Evolutionary conservation across 2,113 vertebrate species (phyloP).

Genomic region (Diadophis punctatus): DNA sequence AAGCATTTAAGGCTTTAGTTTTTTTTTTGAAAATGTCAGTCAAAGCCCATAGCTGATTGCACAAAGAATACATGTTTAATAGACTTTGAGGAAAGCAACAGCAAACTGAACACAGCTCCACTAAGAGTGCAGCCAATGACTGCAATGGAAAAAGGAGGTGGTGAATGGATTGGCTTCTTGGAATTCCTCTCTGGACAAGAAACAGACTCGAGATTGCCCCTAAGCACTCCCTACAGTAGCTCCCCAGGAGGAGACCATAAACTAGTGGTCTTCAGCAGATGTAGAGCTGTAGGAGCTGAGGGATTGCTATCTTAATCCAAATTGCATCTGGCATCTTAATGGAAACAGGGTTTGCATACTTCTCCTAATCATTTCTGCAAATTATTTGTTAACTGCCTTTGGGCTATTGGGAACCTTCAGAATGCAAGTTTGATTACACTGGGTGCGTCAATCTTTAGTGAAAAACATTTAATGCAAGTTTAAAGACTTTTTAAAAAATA

Average conservation of each 20-base stretch:
- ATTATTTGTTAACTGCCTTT: neutral
- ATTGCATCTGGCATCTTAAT: neutral
- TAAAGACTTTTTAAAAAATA: neutral
- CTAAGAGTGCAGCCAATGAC: neutral
- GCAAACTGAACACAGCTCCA: neutral
- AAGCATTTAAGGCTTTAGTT: slow-evolving; percentile 4
- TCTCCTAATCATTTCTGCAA: neutral
- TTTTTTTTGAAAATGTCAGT: neutral
- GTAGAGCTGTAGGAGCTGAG: neutral
- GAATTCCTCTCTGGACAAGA: neutral
- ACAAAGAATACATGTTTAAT: neutral
- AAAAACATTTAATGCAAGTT: neutral
- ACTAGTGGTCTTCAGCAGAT: neutral
- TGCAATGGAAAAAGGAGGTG: neutral
- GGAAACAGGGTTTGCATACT: neutral
- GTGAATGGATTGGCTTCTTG: neutral
- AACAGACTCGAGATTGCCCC: neutral
- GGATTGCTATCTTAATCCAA: neutral
- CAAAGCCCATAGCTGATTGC: neutral
- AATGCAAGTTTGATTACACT: neutral
- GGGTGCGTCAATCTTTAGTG: neutral
- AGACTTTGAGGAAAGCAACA: neutral
- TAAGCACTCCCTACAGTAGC: neutral
- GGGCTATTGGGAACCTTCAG: neutral
- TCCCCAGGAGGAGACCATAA: neutral